phyloP scores from a whole-genome alignment of 2,113 vertebrate genomes.

The Lates calcarifer region DNA sequence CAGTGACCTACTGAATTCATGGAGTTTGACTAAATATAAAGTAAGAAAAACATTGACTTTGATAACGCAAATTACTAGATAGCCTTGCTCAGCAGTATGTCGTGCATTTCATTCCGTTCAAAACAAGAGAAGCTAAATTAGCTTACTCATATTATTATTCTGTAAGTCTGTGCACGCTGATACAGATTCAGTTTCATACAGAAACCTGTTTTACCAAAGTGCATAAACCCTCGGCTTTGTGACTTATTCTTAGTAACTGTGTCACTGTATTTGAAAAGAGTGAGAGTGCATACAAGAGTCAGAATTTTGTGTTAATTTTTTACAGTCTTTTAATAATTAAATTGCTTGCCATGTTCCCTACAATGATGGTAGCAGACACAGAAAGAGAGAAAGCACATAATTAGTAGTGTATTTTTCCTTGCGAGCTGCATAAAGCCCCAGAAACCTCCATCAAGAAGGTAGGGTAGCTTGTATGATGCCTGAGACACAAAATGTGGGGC shows the following conservation, averaged over 20 bases:
- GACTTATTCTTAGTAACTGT: neutral
- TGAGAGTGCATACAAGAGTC: too few relatives aligned
- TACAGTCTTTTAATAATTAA: too few relatives aligned
- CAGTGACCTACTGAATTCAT: neutral
- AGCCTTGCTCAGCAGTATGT: neutral
- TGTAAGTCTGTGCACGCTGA: neutral
- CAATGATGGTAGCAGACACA: too few relatives aligned
- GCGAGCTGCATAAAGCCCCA: neutral
- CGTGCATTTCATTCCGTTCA: neutral
- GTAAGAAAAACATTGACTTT: neutral
- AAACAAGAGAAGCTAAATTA: neutral
- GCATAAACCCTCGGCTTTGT: neutral
- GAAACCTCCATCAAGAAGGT: neutral
- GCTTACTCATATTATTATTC: neutral
- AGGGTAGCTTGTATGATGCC: neutral
- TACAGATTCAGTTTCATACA: neutral
- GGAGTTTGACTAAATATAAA: neutral
- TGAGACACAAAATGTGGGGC: neutral
- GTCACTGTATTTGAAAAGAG: too few relatives aligned
- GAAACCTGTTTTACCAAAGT: neutral
- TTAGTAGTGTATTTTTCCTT: too few relatives aligned
- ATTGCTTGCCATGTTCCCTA: too few relatives aligned
- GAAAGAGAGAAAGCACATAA: too few relatives aligned
- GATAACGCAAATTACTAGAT: neutral
- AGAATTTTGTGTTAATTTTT: too few relatives aligned